Evolutionary conservation across 2,888 invertebrate genomes (phyloP), one percentile per base, ranked within the genome.

Genomic region (Sceliomorpha sp.): DNA sequence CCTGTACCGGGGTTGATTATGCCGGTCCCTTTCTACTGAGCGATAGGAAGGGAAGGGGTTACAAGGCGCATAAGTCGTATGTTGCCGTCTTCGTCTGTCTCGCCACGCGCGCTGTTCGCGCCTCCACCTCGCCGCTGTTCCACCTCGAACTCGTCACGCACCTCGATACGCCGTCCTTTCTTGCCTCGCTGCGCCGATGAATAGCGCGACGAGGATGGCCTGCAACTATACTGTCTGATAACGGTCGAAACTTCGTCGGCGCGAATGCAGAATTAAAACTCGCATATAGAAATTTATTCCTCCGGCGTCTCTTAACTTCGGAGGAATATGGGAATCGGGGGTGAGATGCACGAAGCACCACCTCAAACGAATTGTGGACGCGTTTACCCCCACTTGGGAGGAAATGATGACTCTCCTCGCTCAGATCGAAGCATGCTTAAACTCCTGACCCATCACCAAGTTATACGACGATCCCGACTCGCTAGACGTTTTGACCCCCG

Each of bases 351-450:
- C n/a, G n/a, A n/a, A n/a, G n/a, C n/a, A n/a, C n/a, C n/a, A n/a
- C n/a, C n/a, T n/a, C n/a, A n/a, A n/a, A n/a, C n/a, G n/a, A n/a
- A n/a, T n/a, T n/a, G n/a, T n/a, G n/a, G n/a, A n/a, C n/a, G n/a
- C n/a, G n/a, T n/a, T n/a, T n/a, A n/a, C n/a, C n/a, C n/a, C n/a
- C n/a, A n/a, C n/a, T n/a, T n/a, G 10, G 12, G 26, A 48, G 9
- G 48, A 36, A 32, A 36, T 36, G 34, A n/a, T 14, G 0, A 48
- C 48, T 1, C 1, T 48, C 8, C 13, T 48, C 5, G 14, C 14
- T 36, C 17, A 27, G 2, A 48, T 48, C 7, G 36, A 34, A 26
- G 48, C 36, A 14, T 48, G 48, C 10, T 14, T 48, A 0, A 48
- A 48, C 14, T 36, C 48, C 1, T 26, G 48, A 1, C 48, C 48